Evolutionary conservation across 2,797 vertebrate genomes (phyloP), one percentile per base, ranked within the genome.

Genomic region (Lutjanus argentimaculatus): DNA sequence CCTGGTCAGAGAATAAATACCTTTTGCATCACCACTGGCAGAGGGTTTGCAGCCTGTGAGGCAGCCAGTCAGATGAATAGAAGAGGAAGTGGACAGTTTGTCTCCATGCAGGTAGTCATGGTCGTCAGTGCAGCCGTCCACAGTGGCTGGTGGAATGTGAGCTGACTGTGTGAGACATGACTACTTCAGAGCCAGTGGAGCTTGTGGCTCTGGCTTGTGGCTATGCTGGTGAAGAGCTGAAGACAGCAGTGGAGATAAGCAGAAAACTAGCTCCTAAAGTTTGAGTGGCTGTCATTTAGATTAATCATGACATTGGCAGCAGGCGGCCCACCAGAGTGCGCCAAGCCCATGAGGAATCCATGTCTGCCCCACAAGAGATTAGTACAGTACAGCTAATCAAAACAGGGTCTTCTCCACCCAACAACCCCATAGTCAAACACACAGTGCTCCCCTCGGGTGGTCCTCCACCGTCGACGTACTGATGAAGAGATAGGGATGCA

Each of bases 131-230:
- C 78, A 55, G 87, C 85, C 81, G 36, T 94, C 94, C 85, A 84
- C 94, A 94, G 91, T 45, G 83, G 83, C 88, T 46, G 80, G 91
- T 91, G 95, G 95, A 96, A 96, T 95, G 91, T 96, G 70, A 90
- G 86, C 85, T 77, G 67, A 82, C 82, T 48, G 90, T 95, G 94
- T 90, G 89, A 96, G 93, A 91, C 93, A 64, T 87, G 83, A 92
- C 89, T 79, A 9, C 89, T 84, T 79, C 89, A 67, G 85, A 89
- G 84, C 74, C 79, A 77, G 86, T 77, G 85, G 86, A 88, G 80
- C 85, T 89, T 75, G 83, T 67, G 87, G 86, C 87, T 85, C 82
- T 55, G 71, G 64, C 83, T 90, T 88, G 89, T 51, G 87, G 88
- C 82, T 56, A 73, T 2, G 64, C 79, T 68, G 83, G 74, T 87